These are phyloP conservation scores for Mirounga angustirostris DNA, from an alignment of 2,113 vertebrate genomes.

Conservation along the genomic window DNA sequence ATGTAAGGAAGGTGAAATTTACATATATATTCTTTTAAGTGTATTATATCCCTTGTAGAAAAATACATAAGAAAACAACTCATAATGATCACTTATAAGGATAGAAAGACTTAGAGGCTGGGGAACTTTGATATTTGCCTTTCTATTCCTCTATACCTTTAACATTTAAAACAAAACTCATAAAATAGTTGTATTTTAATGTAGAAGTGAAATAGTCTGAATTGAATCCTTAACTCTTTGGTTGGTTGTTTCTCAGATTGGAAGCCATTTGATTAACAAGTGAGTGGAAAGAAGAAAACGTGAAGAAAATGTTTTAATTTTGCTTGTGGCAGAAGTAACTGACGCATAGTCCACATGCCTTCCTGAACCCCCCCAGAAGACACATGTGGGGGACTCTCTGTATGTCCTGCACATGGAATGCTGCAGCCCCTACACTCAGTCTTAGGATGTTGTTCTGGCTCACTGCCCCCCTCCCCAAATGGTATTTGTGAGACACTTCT, in stretches of 20 bases:
- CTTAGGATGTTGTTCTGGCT: neutral
- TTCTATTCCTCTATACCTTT: neutral
- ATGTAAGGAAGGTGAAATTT: neutral
- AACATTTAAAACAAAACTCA: neutral
- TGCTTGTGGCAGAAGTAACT: neutral
- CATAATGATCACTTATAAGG: neutral
- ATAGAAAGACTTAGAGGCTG: neutral
- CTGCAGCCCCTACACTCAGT: neutral
- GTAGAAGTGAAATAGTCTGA: neutral
- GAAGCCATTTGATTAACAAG: neutral
- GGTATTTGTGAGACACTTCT: neutral
- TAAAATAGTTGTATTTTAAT: neutral
- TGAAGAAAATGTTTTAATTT: neutral
- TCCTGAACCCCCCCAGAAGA: neutral
- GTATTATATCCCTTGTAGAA: slow-evolving; percentile 8
- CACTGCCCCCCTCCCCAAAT: neutral
- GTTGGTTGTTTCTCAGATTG: neutral
- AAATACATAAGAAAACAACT: neutral
- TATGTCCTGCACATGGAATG: neutral
- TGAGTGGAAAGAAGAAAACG: neutral
- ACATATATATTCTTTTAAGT: neutral
- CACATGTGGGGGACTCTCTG: neutral
- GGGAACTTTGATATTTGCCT: neutral
- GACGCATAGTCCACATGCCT: neutral
- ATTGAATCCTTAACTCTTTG: neutral